A percentile compares a stretch with the other conserved stretches of the same genome.
These are phyloP conservation scores for Leptestheria dahalacensis DNA, from an alignment of 1,140 invertebrate species.

Conservation along the genomic window DNA sequence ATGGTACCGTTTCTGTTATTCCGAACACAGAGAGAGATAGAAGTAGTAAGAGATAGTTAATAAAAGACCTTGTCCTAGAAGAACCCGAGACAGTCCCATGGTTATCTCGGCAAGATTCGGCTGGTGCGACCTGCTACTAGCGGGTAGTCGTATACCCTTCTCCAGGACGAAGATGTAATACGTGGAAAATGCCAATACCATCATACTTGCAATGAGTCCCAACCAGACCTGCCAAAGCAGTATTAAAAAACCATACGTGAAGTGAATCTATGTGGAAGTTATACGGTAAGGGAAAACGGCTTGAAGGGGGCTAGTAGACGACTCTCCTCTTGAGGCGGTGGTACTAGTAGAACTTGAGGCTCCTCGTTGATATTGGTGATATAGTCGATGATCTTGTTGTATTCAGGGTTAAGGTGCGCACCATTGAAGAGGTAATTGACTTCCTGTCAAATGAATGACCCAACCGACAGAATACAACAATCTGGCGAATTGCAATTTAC, in stretches of 20 bases:
- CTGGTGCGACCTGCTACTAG: not conserved
- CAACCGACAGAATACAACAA: too few relatives aligned
- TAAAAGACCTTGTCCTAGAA: not conserved
- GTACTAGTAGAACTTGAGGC: not conserved
- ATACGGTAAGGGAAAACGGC: not conserved
- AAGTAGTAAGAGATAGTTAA: not conserved
- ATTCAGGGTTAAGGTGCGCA: not conserved
- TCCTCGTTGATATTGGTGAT: not conserved
- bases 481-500: not conserved
- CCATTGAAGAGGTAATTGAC: not conserved
- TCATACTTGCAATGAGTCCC: not conserved
- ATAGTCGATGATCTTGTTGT: not conserved
- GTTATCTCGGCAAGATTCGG: not conserved
- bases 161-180: not conserved
- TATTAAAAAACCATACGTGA: not conserved
- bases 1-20: not conserved
- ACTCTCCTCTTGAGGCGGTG: not conserved
- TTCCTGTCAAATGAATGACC: not conserved
- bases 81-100: not conserved
- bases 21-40: not conserved
- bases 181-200: not conserved
- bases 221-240: not conserved
- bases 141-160: not conserved
- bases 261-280: not conserved
- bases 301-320: not conserved